Base-by-base conservation (phyloP, 2,797 vertebrate species). In the Leptodactylus fallax region DNA sequence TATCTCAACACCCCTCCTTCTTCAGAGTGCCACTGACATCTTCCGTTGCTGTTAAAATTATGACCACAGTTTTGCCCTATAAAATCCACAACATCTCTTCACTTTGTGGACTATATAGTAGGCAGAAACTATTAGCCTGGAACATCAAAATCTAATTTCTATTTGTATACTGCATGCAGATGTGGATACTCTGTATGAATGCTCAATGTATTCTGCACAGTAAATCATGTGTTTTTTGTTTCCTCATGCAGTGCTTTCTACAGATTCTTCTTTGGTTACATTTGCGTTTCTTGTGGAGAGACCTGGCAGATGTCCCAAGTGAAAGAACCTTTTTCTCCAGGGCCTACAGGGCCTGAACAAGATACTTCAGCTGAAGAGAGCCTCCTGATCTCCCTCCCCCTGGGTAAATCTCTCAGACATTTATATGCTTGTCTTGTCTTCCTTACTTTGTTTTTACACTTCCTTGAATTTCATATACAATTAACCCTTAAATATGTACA, bases 261-360 rank as follows among this genome's bases (percentile, higher is more conserved):
- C 90, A 93, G 90, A 92, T 85, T 90, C 90, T 81, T 89, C 82
- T 60, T 86, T 87, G 88, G 90, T 91, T 83, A 90, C 90, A 90
- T 82, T 86, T 69, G 6, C 25, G 19, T 83, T 88, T 14, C 90
- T 91, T 55, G 81, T 87, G 19, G 91, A 90, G 91, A 89, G 92
- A 90, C 90, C 95, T 95, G 95, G 97, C 96, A 96, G 96, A 99
- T 99, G 98, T 99, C 98, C 96, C 94, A 95, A 94, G 96, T 94
- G 93, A 95, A 93, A 71, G 95, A 96, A 92, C 94, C 93, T 90
- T 94, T 92, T 93, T 94, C 95, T 94, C 95, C 95, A 90, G 95
- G 96, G 96, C 97, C 97, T 93, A 94, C 91, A 72, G 96, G 96
- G 95, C 96, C 96, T 86, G 94, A 92, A 88, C 92, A 87, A 91